Percentiles rank a stretch among this genome's conserved stretches.
These are phyloP conservation scores for Odocoileus virginianus DNA, from an alignment of 2,113 vertebrate species.

Conservation along the genomic window DNA sequence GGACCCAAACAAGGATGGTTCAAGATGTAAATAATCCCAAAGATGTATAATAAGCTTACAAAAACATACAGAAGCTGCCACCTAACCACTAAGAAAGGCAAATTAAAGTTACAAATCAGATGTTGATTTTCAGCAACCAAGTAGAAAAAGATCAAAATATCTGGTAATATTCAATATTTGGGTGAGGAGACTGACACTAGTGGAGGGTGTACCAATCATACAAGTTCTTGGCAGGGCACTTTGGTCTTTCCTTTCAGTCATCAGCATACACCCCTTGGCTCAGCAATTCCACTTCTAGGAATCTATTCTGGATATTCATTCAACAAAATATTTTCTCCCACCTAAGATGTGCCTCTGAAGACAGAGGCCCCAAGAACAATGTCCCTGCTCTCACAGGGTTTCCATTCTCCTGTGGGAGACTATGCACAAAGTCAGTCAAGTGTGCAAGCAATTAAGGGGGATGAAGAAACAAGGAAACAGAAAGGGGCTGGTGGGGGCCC, in stretches of 20 bases:
- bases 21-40: background rate
- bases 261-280: background rate
- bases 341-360: background rate
- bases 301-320: background rate
- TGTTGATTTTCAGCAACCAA: background rate
- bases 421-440: background rate
- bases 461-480: background rate
- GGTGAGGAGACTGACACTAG: background rate
- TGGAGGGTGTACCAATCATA: background rate
- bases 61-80: conserved; percentile 4
- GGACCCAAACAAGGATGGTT: background rate
- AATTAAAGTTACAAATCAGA: background rate
- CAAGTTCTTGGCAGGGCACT: background rate
- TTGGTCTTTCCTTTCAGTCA: background rate
- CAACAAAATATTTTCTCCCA: background rate
- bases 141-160: background rate
- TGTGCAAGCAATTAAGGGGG: background rate
- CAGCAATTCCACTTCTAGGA: conserved; percentile 11
- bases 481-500: background rate
- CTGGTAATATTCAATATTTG: background rate
- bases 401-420: background rate
- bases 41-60: background rate
- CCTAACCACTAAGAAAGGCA: background rate
- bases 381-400: background rate
- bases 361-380: background rate